Base-by-base conservation (phyloP, 2,797 vertebrate genomes). In the Molossus molossus region DNA sequence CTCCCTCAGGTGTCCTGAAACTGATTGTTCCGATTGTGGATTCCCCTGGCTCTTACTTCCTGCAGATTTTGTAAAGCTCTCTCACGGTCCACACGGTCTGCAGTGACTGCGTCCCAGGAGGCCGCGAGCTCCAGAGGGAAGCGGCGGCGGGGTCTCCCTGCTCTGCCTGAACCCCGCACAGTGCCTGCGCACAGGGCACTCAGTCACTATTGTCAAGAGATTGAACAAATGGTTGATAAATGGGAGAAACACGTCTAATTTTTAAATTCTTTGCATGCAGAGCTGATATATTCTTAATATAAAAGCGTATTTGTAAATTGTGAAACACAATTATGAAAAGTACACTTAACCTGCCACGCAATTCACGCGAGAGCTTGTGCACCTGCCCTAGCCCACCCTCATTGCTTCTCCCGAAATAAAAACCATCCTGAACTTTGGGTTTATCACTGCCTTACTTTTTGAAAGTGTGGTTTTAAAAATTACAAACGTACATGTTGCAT, bases 361-460 rank as follows among this genome's bases (percentile, higher is more conserved):
- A 40, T 48, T 40, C 37, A 21, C 37, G 37, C 53, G 40, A 70
- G 73, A 62, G 14, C 8, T 62, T 9, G 2, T 27, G 12, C 5
- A n/a, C 12, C 12, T 77, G 40, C n/a, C 27, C 10, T 62, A 8
- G 23, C 12, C 3, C 64, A 11, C 64, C 57, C 27, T 64, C 10
- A 12, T 80, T 70, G 12, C 53, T 94, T 90, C n/a, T 64, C 72
- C 83, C 53, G 65, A 79, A 90, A 83, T 80, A 57, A 90, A 90
- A 75, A 65, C 60, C 73, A 70, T 33, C 40, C 40, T 77, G 67
- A 77, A 76, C 55, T 92, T 84, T 13, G 17, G 55, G 45, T 62
- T 67, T n/a, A 27, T 64, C 60, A 55, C 45, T 90, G 1, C 15
- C 29, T 87, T 76, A n/a, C 55, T 64, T 87, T 57, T 73, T 83